Base-by-base conservation (phyloP, 2,888 invertebrate species). In the Pilophorus perplexus region DNA sequence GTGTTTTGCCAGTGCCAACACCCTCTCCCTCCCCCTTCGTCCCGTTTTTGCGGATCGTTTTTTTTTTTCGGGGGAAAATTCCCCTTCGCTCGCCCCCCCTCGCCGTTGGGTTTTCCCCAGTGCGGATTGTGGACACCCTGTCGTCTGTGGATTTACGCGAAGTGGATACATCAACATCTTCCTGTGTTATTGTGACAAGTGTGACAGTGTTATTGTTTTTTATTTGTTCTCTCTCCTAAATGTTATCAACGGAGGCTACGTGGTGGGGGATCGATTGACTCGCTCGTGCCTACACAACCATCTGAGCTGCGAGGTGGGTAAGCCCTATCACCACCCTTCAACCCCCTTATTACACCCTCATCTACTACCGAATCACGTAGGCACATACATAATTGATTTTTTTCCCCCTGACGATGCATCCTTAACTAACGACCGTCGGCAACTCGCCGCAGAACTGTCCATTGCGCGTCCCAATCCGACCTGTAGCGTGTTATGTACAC, bases 191-290 rank as follows among this genome's bases (percentile, higher is more conserved):
- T 14, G 54, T 54, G 54, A 28, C 46, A 46, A 54, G 28, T 54
- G 54, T 54, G 54, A 54, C 20, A 54, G 54, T 54, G 54, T 54
- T 54, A 10, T 54, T 54, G 54, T 54, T 54, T 54, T 28, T 12
- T n/a, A 10, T n/a, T n/a, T n/a, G n/a, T n/a, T n/a, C 23, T 25
- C 1, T 14, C 23, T 46, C 3, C 23, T 16, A 22, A 20, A 28
- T 37, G 38, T 14, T 14, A 6, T 16, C 40, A 8, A 37, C 46
- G 48, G 44, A 20, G 12, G 18, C 33, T 10, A 23, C 55, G 60
- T 60, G 14, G 27, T 28, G 48, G 48, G 50, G 62, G 62, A 62
- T 62, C 48, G 62, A 62, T 62, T 62, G 23, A 62, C 62, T 62
- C 18, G 38, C 38, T 28, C 33, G 16, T 12, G 52, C 12, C 52